Conservation (phyloP, 2,888 invertebrate species). For the Lycophotia porphyrea region DNA sequence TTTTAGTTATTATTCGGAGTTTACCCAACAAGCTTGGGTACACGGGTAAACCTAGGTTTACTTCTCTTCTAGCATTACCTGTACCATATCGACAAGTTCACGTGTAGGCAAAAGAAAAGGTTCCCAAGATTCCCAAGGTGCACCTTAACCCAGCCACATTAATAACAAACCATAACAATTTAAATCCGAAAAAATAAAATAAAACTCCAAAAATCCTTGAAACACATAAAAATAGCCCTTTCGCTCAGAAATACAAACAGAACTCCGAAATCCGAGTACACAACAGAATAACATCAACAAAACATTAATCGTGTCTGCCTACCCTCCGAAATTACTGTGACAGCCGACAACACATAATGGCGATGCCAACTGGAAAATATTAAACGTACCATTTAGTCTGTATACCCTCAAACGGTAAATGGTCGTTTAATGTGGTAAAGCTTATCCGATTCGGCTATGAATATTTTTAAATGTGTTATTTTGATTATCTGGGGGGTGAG, state of each 20-base stretch:
- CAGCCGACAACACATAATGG: constrained; percentile 50
- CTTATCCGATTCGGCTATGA: constrained; percentile 63
- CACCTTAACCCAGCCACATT: not conserved
- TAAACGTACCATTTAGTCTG: constrained; percentile 64
- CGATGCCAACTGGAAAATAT: constrained; percentile 59
- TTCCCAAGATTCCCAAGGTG: not conserved
- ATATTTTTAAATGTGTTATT: constrained; percentile 68
- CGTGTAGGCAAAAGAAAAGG: not conserved
- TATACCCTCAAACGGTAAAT: constrained; percentile 60
- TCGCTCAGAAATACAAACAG: constrained; percentile 38
- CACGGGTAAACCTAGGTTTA: too few species aligned
- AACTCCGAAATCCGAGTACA: constrained; percentile 37
- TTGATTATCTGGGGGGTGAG: constrained; percentile 37
- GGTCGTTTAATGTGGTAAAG: constrained; percentile 65
- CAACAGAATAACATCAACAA: constrained; percentile 53
- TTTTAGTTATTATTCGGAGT: too few species aligned
- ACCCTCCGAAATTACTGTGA: constrained; percentile 47
- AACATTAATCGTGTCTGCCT: constrained; percentile 52
- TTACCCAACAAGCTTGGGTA: too few species aligned
- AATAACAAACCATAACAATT: not conserved
- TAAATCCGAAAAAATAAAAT: constrained; percentile 25
- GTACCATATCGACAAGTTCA: not conserved
- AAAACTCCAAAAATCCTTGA: constrained; percentile 22
- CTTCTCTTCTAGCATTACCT: too few species aligned
- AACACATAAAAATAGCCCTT: constrained; percentile 51